A percentile compares a stretch with the other conserved stretches of the same genome.
Evolutionary conservation across 2,113 vertebrate genomes (phyloP).

Genomic region (Nesospiza acunhae): DNA sequence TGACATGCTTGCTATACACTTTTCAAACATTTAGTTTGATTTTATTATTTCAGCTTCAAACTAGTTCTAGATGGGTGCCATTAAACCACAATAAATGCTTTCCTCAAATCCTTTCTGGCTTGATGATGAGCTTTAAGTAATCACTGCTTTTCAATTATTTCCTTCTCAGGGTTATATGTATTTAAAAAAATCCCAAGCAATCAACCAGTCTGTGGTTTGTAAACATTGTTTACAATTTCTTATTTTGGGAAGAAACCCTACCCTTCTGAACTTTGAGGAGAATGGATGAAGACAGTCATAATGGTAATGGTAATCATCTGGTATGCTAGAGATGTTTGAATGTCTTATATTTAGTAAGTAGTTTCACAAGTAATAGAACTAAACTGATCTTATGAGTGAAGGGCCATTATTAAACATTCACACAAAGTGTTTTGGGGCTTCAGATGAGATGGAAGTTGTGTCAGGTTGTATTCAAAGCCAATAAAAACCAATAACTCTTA

Average conservation of each 20-base stretch:
- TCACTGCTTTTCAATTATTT: background rate
- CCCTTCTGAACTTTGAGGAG: background rate
- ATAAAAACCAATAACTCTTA: background rate
- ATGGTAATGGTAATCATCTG: background rate
- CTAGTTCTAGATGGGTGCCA: background rate
- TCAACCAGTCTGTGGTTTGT: background rate
- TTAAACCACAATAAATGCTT: background rate
- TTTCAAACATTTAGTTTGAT: background rate
- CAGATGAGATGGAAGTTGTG: background rate
- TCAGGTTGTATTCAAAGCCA: background rate
- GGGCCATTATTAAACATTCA: background rate
- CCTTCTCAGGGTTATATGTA: background rate
- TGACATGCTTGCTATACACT: background rate
- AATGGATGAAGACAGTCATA: background rate
- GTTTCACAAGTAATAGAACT: background rate
- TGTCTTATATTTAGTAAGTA: background rate
- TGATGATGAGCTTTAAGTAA: background rate
- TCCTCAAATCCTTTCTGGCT: background rate
- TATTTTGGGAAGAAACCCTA: background rate
- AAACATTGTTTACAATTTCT: background rate
- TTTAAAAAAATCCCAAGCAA: background rate
- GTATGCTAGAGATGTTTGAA: background rate
- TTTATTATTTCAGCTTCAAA: background rate
- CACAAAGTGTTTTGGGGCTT: background rate
- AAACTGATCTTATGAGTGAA: background rate